These are phyloP conservation scores for Ochropleura plecta DNA, from an alignment of 2,888 invertebrate genomes.

Conservation along the genomic window DNA sequence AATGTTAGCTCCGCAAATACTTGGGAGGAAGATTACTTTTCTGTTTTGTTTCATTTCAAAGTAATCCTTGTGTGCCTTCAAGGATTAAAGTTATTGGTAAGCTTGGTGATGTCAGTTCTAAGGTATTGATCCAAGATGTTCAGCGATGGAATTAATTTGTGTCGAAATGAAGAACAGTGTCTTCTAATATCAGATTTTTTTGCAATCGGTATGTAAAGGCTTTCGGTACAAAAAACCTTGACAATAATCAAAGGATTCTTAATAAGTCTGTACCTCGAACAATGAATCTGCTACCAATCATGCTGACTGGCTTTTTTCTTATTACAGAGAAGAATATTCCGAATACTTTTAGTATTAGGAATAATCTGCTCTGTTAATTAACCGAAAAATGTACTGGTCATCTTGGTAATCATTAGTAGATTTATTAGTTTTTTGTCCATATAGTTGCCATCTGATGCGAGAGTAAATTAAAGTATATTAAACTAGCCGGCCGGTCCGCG, in stretches of 20 bases:
- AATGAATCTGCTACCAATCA: neutral
- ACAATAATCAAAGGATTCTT: neutral
- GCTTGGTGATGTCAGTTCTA: neutral
- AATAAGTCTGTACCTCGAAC: neutral
- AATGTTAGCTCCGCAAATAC: constrained; percentile 64
- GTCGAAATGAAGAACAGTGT: neutral
- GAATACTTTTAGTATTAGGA: neutral
- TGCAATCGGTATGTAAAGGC: neutral
- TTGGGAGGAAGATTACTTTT: constrained; percentile 68
- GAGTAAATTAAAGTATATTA: neutral
- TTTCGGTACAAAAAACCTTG: neutral
- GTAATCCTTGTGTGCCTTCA: constrained; percentile 54
- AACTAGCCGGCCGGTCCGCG: too few species aligned
- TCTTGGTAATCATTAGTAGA: neutral
- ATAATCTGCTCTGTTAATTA: neutral
- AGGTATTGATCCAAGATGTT: neutral
- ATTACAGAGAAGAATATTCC: neutral
- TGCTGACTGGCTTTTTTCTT: neutral
- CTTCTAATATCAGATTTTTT: neutral
- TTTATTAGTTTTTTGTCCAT: neutral
- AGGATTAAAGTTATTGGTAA: constrained; percentile 53
- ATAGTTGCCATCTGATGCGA: neutral
- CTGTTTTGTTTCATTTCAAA: constrained; percentile 66
- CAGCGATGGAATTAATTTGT: neutral
- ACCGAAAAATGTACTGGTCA: neutral